Percentiles rank a stretch among this genome's conserved stretches.
phyloP scores from a whole-genome alignment of 2,797 vertebrate genomes.

The Menidia menidia region DNA sequence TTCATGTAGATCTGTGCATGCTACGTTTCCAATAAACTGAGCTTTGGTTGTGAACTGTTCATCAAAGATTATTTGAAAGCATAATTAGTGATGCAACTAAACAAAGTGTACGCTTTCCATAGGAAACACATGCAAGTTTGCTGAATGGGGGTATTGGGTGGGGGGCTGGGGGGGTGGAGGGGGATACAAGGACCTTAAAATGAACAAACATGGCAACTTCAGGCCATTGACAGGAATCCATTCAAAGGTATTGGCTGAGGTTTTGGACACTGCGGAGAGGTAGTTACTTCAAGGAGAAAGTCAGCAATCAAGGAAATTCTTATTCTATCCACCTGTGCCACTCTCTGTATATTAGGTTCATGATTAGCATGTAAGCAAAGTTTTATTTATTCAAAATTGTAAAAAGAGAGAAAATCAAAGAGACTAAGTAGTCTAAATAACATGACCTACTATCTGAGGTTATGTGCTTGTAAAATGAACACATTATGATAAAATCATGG shows the following conservation, averaged over 20 bases:
- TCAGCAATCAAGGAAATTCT: constrained; percentile 72
- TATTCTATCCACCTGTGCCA: constrained; percentile 51
- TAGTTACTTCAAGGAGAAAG: constrained; percentile 83
- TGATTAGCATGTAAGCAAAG: constrained; percentile 14
- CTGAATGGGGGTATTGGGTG: constrained; percentile 1
- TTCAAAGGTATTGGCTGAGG: constrained; percentile 73
- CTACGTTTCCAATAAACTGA: constrained; percentile 11
- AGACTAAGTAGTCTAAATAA: neutral
- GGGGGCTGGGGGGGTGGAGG: neutral
- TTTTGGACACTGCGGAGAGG: constrained; percentile 82
- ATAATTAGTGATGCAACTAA: constrained; percentile 12
- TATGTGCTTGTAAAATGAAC: neutral
- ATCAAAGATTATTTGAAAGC: constrained; percentile 2
- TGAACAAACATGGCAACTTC: constrained; percentile 58
- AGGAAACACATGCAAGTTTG: constrained; percentile 16
- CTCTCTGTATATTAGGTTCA: constrained; percentile 20
- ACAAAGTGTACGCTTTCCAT: constrained; percentile 13
- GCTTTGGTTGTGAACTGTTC: neutral
- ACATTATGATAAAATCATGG: neutral
- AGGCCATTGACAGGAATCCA: constrained; percentile 72
- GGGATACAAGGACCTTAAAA: constrained; percentile 35
- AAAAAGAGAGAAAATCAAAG: neutral
- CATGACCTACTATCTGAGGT: neutral
- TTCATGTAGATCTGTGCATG: constrained; percentile 11
- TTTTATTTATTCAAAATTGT: neutral